These are phyloP conservation scores for Acleris holmiana DNA, from an alignment of 2,888 invertebrate genomes.

Conservation along the genomic window DNA sequence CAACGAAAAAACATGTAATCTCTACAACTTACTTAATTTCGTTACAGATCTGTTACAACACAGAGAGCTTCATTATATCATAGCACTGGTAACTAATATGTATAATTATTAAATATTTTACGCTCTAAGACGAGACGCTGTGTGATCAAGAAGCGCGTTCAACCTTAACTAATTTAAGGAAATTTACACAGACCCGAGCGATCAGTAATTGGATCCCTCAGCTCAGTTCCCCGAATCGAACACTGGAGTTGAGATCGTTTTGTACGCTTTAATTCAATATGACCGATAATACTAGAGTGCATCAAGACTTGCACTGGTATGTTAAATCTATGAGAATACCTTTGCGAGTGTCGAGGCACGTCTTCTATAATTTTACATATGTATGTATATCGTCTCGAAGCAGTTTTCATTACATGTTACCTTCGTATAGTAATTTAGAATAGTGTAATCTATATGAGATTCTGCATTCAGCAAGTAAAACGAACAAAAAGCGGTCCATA, in stretches of 20 bases:
- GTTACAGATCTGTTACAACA: background rate
- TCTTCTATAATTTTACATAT: background rate
- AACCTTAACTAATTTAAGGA: conserved; percentile 64
- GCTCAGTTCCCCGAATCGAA: conserved; percentile 41
- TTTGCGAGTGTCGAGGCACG: conserved; percentile 10
- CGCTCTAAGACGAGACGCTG: conserved; percentile 59
- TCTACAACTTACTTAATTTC: conserved; percentile 18
- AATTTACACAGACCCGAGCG: conserved; percentile 58
- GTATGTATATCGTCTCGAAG: background rate
- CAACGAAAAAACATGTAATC: conserved; percentile 2
- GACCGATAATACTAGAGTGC: conserved; percentile 43
- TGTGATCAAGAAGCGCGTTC: conserved; percentile 57
- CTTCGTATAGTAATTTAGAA: background rate
- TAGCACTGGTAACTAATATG: conserved; percentile 43
- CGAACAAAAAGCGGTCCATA: conserved; percentile 17
- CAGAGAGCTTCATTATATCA: conserved; percentile 14
- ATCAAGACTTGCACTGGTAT: conserved; percentile 11
- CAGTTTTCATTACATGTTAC: background rate
- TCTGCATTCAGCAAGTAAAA: conserved; percentile 5
- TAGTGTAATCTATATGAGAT: background rate
- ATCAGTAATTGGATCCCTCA: conserved; percentile 59
- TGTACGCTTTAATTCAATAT: conserved; percentile 50
- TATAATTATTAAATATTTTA: conserved; percentile 64
- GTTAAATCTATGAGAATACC: conserved; percentile 13
- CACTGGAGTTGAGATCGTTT: conserved; percentile 33